Percentiles rank a stretch among this genome's conserved stretches.
These are phyloP conservation scores for Anagyrus pseudococci DNA, from an alignment of 2,888 invertebrate genomes.

Conservation along the genomic window DNA sequence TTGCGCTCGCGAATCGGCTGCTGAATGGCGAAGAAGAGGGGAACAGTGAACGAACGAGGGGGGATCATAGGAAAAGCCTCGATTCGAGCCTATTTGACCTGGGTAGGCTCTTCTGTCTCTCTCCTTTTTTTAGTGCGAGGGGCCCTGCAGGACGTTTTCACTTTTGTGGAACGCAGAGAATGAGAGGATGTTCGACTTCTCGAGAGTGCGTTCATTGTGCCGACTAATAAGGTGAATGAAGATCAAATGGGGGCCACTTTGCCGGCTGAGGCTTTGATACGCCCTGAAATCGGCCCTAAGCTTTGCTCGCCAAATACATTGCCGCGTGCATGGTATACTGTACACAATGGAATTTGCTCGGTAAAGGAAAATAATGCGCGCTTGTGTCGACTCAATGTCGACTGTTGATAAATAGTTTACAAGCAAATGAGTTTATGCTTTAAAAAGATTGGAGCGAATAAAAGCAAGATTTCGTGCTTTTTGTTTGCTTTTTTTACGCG, in stretches of 20 bases:
- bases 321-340: no score
- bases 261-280: not conserved
- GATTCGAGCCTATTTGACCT: no score
- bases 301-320: not conserved
- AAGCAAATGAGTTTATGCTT: no score
- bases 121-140: no score
- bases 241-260: conserved; percentile 5
- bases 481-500: no score
- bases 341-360: no score
- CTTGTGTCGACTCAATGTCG: no score
- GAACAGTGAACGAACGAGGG: not conserved
- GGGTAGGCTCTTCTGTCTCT: not conserved
- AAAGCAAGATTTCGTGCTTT: no score
- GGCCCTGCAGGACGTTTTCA: not conserved
- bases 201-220: not conserved
- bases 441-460: no score
- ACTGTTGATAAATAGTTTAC: no score
- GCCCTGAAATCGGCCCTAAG: not conserved
- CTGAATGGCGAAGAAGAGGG: not conserved
- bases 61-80: conserved; percentile 3
- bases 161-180: not conserved
- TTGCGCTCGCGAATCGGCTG: not conserved
- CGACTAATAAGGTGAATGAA: conserved; percentile 9
- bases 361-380: no score
- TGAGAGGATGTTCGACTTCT: conserved; percentile 15